Conservation (phyloP, 2,113 vertebrate genomes). For the Callopanchax toddi region DNA sequence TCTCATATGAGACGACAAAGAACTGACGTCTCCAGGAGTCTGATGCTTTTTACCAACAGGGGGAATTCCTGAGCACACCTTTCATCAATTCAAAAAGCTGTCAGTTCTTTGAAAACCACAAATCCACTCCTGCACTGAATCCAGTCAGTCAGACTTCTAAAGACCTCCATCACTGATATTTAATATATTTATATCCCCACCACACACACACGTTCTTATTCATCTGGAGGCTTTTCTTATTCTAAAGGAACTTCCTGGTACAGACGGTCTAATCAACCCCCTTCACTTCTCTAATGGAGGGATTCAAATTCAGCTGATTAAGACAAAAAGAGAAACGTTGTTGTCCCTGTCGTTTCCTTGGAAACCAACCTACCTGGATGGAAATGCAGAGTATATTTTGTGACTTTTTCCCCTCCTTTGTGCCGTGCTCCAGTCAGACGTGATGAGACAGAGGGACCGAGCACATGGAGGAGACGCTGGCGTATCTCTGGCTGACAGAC, state of each 20-base stretch:
- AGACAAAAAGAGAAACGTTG: constrained; percentile 20
- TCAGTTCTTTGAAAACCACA: constrained; percentile 7
- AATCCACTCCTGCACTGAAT: constrained; percentile 4
- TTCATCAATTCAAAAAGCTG: constrained; percentile 14
- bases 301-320: constrained; percentile 62
- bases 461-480: constrained; percentile 13
- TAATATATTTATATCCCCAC: too few relatives aligned
- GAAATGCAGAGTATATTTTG: constrained; percentile 42
- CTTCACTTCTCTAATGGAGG: constrained; percentile 36
- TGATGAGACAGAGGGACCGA: constrained; percentile 33
- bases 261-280: constrained; percentile 34
- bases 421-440: constrained; percentile 19
- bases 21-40: neutral
- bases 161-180: neutral
- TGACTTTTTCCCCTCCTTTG: constrained; percentile 42
- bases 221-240: constrained; percentile 21
- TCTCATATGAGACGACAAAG: too few relatives aligned
- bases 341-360: constrained; percentile 57
- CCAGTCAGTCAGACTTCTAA: neutral
- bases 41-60: constrained; percentile 18
- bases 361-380: constrained; percentile 58
- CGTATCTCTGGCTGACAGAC: constrained; percentile 49
- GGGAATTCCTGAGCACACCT: constrained; percentile 11
- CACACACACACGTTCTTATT: too few relatives aligned
- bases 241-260: constrained; percentile 20